Evolutionary conservation across 1,140 invertebrate species (phyloP), one percentile per base, ranked within the genome.

Genomic region (Orchesella cincta): DNA sequence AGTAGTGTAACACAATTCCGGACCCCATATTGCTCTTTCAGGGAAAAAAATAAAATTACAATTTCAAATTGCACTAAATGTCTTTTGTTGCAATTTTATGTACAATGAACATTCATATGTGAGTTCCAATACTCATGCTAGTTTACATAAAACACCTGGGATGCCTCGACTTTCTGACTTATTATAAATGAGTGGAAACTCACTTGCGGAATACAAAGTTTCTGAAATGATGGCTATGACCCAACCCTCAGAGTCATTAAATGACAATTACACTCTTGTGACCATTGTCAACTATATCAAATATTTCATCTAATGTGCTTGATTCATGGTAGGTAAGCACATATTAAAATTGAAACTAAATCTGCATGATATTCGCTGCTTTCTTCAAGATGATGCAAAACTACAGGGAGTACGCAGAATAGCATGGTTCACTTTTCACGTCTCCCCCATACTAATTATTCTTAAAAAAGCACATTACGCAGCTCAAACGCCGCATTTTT

Each of bases 211-310:
- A 46, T 46, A 20, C 39, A 46, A 20, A 8, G 20, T 46, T 46
- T 12, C 39, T 12, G 20, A 12, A 46, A 46, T 46, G 39, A 46
- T n/a, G n/a, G n/a, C n/a, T n/a, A n/a, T n/a, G n/a, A n/a, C 52
- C 52, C 52, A 57, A 26, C 62, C 62, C 33, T 29, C 28, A 67
- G 33, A 67, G 31, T 29, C 31, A 67, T 67, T 67, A 67, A 67
- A 67, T 57, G 23, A n/a, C 62, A 67, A 67, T 67, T 67, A 67
- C 12, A 31, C n/a, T 57, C 52, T 57, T 31, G 31, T 29, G 8
- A 29, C 31, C 31, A 67, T 67, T 67, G 62, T 67, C 62, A 67
- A 29, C 62, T 67, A 67, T 67, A 29, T 67, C 62, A 67, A 67
- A 67, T 67, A 67, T 31, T 67, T 67, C 33, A 67, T 33, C 52